Evolutionary conservation across 2,888 invertebrate genomes (phyloP).

Genomic region (Epistrophe grossulariae): DNA sequence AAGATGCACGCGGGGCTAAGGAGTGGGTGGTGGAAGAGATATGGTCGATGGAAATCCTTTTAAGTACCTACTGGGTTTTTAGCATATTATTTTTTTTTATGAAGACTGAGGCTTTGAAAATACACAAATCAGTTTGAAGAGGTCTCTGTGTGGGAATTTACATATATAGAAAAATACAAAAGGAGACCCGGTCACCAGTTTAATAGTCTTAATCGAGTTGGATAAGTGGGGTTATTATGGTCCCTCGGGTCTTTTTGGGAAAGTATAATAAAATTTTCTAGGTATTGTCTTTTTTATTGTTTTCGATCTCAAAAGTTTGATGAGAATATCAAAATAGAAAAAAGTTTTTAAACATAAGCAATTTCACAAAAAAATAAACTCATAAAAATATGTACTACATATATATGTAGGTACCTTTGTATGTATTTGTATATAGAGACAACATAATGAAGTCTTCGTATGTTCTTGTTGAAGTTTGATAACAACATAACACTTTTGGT

Average conservation of each 20-base stretch:
- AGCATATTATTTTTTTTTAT: slow-evolving; percentile 59
- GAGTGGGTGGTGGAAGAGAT: no score
- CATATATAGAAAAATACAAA: neutral
- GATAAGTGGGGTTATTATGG: slow-evolving; percentile 17
- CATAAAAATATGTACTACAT: no score
- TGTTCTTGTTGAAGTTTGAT: neutral
- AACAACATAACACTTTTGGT: neutral
- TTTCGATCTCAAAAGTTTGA: slow-evolving; percentile 3
- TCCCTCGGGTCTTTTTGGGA: neutral
- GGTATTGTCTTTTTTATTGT: slow-evolving; percentile 24
- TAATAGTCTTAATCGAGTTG: slow-evolving; percentile 32
- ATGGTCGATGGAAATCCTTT: slow-evolving; percentile 23
- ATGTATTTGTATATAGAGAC: no score
- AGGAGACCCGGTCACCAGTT: slow-evolving; percentile 24
- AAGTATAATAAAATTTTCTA: slow-evolving; percentile 16
- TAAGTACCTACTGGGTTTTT: slow-evolving; percentile 39
- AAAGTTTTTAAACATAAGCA: slow-evolving; percentile 1
- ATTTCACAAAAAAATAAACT: neutral
- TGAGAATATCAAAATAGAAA: neutral
- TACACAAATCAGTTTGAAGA: slow-evolving; percentile 37
- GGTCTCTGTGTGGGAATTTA: slow-evolving; percentile 18
- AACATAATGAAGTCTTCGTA: no score
- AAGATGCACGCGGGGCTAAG: slow-evolving; percentile 5
- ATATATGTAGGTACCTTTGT: no score
- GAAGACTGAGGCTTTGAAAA: slow-evolving; percentile 47